Base-by-base conservation (phyloP, 1,140 invertebrate species). In the Teleogryllus occipitalis region DNA sequence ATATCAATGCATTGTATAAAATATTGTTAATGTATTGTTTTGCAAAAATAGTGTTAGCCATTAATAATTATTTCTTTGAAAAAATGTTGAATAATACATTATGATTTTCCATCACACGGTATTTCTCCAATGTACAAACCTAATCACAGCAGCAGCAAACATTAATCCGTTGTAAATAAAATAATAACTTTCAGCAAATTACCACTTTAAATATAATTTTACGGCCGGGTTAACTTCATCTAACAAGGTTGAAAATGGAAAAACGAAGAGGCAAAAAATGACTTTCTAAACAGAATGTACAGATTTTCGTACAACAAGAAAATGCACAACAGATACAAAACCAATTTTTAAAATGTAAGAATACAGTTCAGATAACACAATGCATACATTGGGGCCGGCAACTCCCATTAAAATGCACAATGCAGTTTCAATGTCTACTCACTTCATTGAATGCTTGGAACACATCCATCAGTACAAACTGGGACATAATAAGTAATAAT, bases 361-460 rank as follows among this genome's bases (percentile, higher is more conserved):
- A 65, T 65, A 7, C 18, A 14, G 54, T 2, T 3, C 54, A 14
- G 54, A 3, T 3, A 10, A 54, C 8, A 65, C 18, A 65, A 14
- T 65, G 54, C 7, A 3, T 65, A 65, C 2, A 65, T 65, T 65
- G 54, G 2, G 54, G 7, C 54, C 54, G 10, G 27, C 27, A 39
- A 39, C 27, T 39, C 27, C 27, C 27, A 39, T 39, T 39, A 2
- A 2, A 65, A 65, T 65, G 18, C 10, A 65, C 54, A 65, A 65
- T 65, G 27, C 1, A 39, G 27, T 39, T 39, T 39, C 1, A 39
- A 39, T 39, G 27, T 39, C 27, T 5, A 65, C 54, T 65, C 18
- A 65, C 73, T 74, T 73, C 76, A 48, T 79, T 73, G n/a, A 79
- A 15, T 74, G 47, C 73, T 72, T 79, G n/a, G 72, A 46, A 79